Evolutionary conservation across 2,888 invertebrate species (phyloP).

Genomic region (Halictus quadricinctus): DNA sequence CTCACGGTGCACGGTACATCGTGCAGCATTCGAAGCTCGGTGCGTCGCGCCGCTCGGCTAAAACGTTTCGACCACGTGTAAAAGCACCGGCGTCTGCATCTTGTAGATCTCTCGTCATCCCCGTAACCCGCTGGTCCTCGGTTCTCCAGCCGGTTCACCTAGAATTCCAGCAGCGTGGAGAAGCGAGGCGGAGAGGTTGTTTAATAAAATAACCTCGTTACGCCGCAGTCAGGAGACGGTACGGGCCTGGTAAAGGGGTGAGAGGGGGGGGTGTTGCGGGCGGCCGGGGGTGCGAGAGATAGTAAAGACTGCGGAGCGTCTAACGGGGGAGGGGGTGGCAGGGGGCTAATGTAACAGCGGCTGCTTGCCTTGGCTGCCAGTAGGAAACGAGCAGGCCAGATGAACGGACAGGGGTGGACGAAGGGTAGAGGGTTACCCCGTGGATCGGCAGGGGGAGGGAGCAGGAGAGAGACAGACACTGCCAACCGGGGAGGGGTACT

Average conservation of each 20-base stretch:
- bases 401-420: constrained; percentile 23
- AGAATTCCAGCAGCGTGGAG: constrained; percentile 51
- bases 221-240: constrained; percentile 63
- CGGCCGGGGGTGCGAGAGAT: constrained; percentile 32
- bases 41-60: neutral
- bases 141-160: constrained; percentile 40
- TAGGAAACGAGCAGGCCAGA: constrained; percentile 49
- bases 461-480: constrained; percentile 40
- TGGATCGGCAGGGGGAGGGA: constrained; percentile 25
- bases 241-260: constrained; percentile 30
- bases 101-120: neutral
- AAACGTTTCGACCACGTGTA: constrained; percentile 10
- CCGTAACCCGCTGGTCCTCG: constrained; percentile 11
- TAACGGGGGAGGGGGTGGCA: constrained; percentile 30
- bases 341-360: constrained; percentile 58
- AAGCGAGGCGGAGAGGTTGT: constrained; percentile 70
- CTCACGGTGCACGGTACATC: neutral
- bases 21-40: neutral
- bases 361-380: constrained; percentile 56
- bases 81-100: constrained; percentile 3
- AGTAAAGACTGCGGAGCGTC: constrained; percentile 45
- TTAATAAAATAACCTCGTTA: constrained; percentile 81
- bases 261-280: constrained; percentile 26
- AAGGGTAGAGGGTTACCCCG: constrained; percentile 13
- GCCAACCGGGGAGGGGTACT: constrained; percentile 71